Evolutionary conservation across 2,113 vertebrate species (phyloP).

Genomic region (Ranitomeya variabilis): DNA sequence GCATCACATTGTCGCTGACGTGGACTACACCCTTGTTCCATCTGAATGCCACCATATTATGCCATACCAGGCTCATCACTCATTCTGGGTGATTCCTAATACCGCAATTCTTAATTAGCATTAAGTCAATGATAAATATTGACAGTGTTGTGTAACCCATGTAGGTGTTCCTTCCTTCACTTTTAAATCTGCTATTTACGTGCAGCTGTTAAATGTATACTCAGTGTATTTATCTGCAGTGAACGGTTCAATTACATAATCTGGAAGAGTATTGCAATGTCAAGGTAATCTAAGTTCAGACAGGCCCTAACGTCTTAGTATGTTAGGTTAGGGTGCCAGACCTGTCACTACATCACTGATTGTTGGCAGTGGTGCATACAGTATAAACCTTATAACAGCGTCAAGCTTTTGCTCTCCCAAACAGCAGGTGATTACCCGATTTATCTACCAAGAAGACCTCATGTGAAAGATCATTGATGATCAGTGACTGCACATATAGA

Average conservation of each 20-base stretch:
- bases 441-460: not conserved
- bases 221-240: slow-evolving; percentile 36
- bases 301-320: slow-evolving; percentile 17
- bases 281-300: slow-evolving; percentile 30
- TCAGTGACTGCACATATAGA: not conserved
- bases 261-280: slow-evolving; percentile 10
- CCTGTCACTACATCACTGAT: slow-evolving; percentile 28
- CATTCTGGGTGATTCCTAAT: slow-evolving; percentile 7
- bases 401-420: not conserved
- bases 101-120: slow-evolving; percentile 4
- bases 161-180: slow-evolving; percentile 31
- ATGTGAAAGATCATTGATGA: not conserved
- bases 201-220: slow-evolving; percentile 36
- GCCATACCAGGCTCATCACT: not conserved
- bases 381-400: not conserved
- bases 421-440: slow-evolving; percentile 5
- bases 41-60: not conserved
- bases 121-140: not conserved
- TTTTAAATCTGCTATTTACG: slow-evolving; percentile 30
- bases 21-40: not conserved
- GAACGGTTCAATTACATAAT: slow-evolving; percentile 42
- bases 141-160: slow-evolving; percentile 7
- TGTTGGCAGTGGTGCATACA: slow-evolving; percentile 1
- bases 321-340: slow-evolving; percentile 24
- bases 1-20: not conserved